Percentiles rank a stretch among this genome's conserved stretches.
These are phyloP conservation scores for Ailurus styani DNA, from an alignment of 2,113 vertebrate species.

Conservation along the genomic window DNA sequence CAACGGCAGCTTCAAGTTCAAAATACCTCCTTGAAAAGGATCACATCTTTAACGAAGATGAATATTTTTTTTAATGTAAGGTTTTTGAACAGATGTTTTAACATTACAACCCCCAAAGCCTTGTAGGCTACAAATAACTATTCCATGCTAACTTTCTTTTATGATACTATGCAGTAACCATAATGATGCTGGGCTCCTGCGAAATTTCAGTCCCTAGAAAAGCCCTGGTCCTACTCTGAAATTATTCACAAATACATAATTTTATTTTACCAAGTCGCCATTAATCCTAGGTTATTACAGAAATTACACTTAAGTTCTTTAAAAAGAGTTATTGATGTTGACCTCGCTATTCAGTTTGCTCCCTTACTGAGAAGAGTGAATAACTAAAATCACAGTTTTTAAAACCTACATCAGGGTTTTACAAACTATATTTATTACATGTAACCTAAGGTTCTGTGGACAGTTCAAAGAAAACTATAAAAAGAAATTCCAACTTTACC, in stretches of 20 bases:
- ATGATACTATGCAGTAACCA: neutral
- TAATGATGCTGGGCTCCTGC: neutral
- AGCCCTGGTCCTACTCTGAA: neutral
- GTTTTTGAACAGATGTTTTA: constrained; percentile 52
- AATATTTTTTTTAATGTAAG: constrained; percentile 57
- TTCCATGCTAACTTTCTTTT: neutral
- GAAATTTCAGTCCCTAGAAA: constrained; percentile 22
- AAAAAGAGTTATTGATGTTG: constrained; percentile 24
- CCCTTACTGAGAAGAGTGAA: constrained; percentile 21
- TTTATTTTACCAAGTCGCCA: constrained; percentile 13
- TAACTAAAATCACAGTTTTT: constrained; percentile 24
- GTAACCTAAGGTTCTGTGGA: neutral
- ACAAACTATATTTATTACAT: constrained; percentile 32
- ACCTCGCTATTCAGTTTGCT: constrained; percentile 5
- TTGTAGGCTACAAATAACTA: constrained; percentile 25
- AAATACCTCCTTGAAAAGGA: constrained; percentile 66
- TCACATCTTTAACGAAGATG: constrained; percentile 66
- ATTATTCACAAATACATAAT: constrained; percentile 35
- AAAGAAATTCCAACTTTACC: constrained; percentile 1
- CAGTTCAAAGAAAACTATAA: neutral
- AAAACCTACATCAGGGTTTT: constrained; percentile 14
- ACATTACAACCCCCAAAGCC: constrained; percentile 28
- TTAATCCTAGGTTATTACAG: neutral
- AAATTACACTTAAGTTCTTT: constrained; percentile 48
- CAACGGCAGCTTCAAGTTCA: constrained; percentile 67